Evolutionary conservation across 2,888 invertebrate genomes (phyloP), one percentile per base, ranked within the genome.

Genomic region (Tyria jacobaeae): DNA sequence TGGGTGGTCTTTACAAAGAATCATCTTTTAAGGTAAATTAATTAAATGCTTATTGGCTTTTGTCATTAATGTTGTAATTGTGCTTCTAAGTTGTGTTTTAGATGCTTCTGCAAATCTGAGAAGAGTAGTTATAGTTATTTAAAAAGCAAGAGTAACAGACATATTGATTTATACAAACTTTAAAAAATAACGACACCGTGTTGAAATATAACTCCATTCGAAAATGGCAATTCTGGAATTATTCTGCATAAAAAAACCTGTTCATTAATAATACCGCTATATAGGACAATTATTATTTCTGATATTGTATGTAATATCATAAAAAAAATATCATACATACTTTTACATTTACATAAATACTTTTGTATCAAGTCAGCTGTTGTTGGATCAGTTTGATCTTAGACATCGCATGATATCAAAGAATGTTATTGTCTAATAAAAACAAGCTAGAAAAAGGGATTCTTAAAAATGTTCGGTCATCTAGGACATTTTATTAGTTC

Each of bases 401-500:
- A 9, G n/a, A 41, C n/a, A 27, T 27, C 27, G 6, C 9, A n/a
- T n/a, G 9, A 17, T 17, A 41, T 9, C 41, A 2, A 2, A 17
- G 0, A 17, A 17, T 7, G 17, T 17, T 31, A 34, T 14, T 14
- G 27, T 2, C 7, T n/a, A 12, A 34, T 1, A 21, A 47, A 47
- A 47, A 47, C 14, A 3, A 14, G 17, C 0, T 17, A 31, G 12
- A 44, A 31, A 24, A 5, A 6, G 17, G 21, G 14, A 6, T 34
- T 27, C 31, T 27, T 27, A 47, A 25, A 51, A 51, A 53, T 56
- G 49, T 64, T 76, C 64, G 53, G 50, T 24, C 65, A 76, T 76
- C 74, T 44, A 44, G 50, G 64, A 6, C 52, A 57, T 12, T 63
- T 64, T 62, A 71, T 68, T 59, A 58, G 65, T 61, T 62, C 68